Evolutionary conservation across 2,888 invertebrate genomes (phyloP), one percentile per base, ranked within the genome.

Genomic region (Tetragnatha montana): DNA sequence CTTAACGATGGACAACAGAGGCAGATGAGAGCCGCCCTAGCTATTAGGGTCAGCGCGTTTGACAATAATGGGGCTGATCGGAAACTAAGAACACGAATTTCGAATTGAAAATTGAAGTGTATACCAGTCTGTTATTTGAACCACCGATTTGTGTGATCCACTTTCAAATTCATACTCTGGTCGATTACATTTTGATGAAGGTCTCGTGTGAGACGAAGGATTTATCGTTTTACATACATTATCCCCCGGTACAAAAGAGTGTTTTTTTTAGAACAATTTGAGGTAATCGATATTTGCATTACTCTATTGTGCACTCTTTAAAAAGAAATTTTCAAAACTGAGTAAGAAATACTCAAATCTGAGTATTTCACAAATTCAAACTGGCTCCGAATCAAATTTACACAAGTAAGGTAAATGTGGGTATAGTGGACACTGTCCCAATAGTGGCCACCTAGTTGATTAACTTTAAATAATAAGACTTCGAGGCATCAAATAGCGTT

Each of bases 21-120:
- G 60, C 60, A 60, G 21, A 49, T 3, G 49, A 19, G 69, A 69
- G n/a, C 12, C 70, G 70, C 81, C 81, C 81, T 70, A n/a, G 49
- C 17, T 49, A 81, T 81, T 81, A 81, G 21, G 71, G 81, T 81
- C 81, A 50, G 71, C 50, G 47, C 49, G 70, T 70, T 49, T 6
- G 47, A 81, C 10, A 71, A 49, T 14, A 81, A 70, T 14, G 71
- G 17, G 80, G 71, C 71, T 81, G 71, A 3, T 14, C 49, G 22
- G 47, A 74, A 47, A 22, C 7, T 50, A 76, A 76, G n/a, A 76
- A 76, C 60, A 12, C 60, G 60, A 60, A 60, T 6, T 60, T 60
- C 17, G 60, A 60, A 60, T 60, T 17, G 60, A 60, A 60, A 60
- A 60, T 8, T 60, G 60, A 60, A 60, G 35, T 60, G 60, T 60